Conservation (phyloP, 2,888 invertebrate species). For the Tinea pellionella region DNA sequence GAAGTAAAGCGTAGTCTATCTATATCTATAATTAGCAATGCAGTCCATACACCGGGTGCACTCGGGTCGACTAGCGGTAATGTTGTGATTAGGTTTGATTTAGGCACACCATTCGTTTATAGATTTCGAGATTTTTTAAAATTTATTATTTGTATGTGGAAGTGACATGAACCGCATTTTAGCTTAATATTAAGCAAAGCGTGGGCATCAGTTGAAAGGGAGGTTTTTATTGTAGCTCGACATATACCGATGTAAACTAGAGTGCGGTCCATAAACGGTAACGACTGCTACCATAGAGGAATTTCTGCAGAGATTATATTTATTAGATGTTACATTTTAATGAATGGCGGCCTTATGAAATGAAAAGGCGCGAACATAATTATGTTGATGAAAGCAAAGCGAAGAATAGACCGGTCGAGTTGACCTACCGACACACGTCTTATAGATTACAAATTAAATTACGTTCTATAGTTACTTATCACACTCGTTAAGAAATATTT, state of each 20-base stretch:
- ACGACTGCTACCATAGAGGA: too few relatives aligned
- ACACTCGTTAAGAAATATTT: background rate
- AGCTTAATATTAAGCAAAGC: too few relatives aligned
- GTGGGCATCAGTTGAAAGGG: too few relatives aligned
- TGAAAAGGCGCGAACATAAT: background rate
- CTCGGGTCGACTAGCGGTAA: slow-evolving; percentile 12
- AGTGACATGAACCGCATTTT: too few relatives aligned
- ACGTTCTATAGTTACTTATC: background rate
- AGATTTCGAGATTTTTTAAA: too few relatives aligned
- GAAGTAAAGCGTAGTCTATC: background rate
- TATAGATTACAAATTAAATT: slow-evolving; percentile 4
- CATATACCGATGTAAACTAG: too few relatives aligned
- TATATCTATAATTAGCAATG: slow-evolving; percentile 12
- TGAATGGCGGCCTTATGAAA: background rate
- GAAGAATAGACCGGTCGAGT: background rate
- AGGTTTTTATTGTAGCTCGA: too few relatives aligned
- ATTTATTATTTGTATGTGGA: too few relatives aligned
- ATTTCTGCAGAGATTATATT: too few relatives aligned
- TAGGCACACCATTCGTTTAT: background rate
- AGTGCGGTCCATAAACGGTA: too few relatives aligned
- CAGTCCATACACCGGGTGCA: background rate
- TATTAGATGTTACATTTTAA: background rate
- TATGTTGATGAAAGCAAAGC: background rate
- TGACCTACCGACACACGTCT: background rate
- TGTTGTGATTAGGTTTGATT: background rate